Evolutionary conservation across 1,140 invertebrate species (phyloP).

Genomic region (Berghia stephanieae): DNA sequence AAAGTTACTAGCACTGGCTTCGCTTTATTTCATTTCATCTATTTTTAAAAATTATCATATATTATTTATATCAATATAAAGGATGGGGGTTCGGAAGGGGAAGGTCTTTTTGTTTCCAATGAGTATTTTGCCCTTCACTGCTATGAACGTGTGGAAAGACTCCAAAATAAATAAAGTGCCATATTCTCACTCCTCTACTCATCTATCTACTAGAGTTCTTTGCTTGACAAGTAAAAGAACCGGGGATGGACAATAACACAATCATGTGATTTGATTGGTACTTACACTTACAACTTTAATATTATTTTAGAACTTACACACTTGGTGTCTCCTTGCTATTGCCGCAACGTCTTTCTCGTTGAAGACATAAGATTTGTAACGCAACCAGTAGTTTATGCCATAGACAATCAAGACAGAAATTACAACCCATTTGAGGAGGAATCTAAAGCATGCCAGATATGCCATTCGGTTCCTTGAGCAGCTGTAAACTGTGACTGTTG

Average conservation of each 20-base stretch:
- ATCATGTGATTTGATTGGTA: neutral
- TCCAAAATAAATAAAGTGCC: neutral
- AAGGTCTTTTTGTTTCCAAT: too few species aligned
- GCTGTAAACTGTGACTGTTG: too few species aligned
- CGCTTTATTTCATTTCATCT: too few species aligned
- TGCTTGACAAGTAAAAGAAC: neutral
- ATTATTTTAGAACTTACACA: slow-evolving; percentile 33
- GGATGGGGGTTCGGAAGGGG: too few species aligned
- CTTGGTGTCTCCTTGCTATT: slow-evolving; percentile 50
- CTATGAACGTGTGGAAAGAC: neutral
- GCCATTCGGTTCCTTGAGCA: too few species aligned
- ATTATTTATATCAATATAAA: too few species aligned
- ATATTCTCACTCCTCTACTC: neutral
- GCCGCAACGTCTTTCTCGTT: slow-evolving; percentile 43
- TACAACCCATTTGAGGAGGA: slow-evolving; percentile 37
- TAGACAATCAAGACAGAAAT: slow-evolving; percentile 41
- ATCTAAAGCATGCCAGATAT: too few species aligned
- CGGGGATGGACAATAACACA: neutral
- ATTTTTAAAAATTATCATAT: too few species aligned
- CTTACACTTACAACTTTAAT: neutral
- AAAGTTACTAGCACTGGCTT: too few species aligned
- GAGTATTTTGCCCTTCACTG: too few species aligned
- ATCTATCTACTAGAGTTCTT: neutral
- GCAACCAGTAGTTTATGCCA: slow-evolving; percentile 53
- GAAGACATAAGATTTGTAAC: slow-evolving; percentile 49